phyloP scores from a whole-genome alignment of 2,797 vertebrate species.

The Heliangelus exortis region DNA sequence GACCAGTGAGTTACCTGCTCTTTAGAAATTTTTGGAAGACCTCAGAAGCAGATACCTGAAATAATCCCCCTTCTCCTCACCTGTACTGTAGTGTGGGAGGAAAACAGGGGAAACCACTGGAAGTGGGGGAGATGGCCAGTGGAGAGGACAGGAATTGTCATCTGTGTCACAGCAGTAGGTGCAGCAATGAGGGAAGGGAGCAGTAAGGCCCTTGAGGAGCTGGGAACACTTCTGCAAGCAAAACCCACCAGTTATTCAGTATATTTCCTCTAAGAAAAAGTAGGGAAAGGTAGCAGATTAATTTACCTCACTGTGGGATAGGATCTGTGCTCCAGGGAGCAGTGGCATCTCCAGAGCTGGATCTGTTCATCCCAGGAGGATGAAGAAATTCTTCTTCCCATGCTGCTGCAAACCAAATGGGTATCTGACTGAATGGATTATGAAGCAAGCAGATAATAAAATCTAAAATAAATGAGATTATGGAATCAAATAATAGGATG shows the following conservation, averaged over 20 bases:
- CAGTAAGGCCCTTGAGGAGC: not conserved
- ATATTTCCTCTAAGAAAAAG: not conserved
- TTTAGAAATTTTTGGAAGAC: not conserved
- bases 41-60: not conserved
- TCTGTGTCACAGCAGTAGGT: not conserved
- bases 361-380: slow-evolving; percentile 26
- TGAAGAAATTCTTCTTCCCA: slow-evolving; percentile 25
- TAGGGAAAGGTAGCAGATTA: not conserved
- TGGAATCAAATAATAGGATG: slow-evolving; percentile 41
- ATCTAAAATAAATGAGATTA: slow-evolving; percentile 57
- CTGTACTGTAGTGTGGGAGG: not conserved
- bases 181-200: not conserved
- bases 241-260: not conserved
- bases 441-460: slow-evolving; percentile 59
- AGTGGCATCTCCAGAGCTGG: not conserved
- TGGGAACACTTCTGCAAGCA: not conserved
- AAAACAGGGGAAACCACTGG: not conserved
- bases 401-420: slow-evolving; percentile 2
- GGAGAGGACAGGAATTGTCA: not conserved
- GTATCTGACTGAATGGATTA: slow-evolving; percentile 37
- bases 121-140: not conserved
- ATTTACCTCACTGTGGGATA: not conserved
- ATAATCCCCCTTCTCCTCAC: not conserved
- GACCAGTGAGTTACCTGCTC: too few species aligned
- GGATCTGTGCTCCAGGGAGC: not conserved